These are phyloP conservation scores for Trinorchestia longiramus DNA, from an alignment of 1,140 invertebrate species.

Conservation along the genomic window DNA sequence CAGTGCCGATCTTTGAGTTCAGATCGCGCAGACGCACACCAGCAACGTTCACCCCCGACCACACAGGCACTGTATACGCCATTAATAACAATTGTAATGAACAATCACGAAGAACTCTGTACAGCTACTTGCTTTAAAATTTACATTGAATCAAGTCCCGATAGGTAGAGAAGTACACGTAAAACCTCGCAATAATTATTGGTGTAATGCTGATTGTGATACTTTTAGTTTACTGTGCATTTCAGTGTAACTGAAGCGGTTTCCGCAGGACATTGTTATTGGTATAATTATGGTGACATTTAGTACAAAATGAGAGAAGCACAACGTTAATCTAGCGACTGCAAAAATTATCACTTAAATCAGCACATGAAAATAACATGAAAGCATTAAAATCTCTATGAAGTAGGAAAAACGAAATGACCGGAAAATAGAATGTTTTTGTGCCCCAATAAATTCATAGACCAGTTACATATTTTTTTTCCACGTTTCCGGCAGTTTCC, in stretches of 20 bases:
- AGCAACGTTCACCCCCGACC: conserved; percentile 92
- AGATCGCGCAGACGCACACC: conserved; percentile 85
- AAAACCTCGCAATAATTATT: not conserved
- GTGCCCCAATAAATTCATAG: not conserved
- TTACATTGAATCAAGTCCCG: not conserved
- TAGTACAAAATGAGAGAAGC: not conserved
- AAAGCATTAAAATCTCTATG: not conserved
- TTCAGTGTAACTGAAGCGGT: not conserved
- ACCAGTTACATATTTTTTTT: not conserved
- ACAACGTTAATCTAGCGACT: not conserved
- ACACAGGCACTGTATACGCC: conserved; percentile 82
- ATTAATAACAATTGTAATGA: not conserved
- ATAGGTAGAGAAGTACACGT: not conserved
- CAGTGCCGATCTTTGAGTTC: conserved; percentile 80
- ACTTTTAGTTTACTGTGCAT: not conserved
- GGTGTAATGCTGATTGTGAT: not conserved
- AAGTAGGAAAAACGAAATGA: not conserved
- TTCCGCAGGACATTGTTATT: not conserved
- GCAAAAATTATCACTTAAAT: not conserved
- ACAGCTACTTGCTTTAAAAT: not conserved
- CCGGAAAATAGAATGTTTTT: not conserved
- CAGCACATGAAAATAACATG: not conserved
- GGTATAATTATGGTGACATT: not conserved
- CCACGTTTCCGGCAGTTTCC: not conserved
- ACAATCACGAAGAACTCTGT: too few relatives aligned